Base-by-base conservation (phyloP, 2,113 vertebrate genomes). In the Procavia capensis region DNA sequence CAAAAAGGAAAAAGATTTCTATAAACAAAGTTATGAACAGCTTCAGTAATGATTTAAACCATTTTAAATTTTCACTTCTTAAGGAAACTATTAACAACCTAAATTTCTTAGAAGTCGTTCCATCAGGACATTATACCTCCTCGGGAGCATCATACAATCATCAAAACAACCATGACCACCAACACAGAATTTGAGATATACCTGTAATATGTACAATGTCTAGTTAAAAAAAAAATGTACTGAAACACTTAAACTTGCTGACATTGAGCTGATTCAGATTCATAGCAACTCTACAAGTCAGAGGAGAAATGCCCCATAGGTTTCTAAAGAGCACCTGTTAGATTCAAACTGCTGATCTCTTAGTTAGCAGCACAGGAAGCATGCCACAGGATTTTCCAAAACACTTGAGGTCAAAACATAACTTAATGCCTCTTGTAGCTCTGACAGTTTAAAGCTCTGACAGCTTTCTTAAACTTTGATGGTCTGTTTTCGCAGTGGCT, bases 341-440 rank as follows among this genome's bases (percentile, higher is more conserved):
- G n/a, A n/a, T n/a, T n/a, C n/a, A n/a, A n/a, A n/a, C n/a, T n/a
- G n/a, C n/a, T n/a, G n/a, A n/a, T n/a, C n/a, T n/a, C n/a, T n/a
- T n/a, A n/a, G n/a, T n/a, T n/a, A n/a, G n/a, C n/a, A n/a, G n/a
- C n/a, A n/a, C n/a, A n/a, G n/a, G n/a, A n/a, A n/a, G n/a, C n/a
- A n/a, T n/a, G n/a, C n/a, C n/a, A n/a, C n/a, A n/a, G n/a, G n/a
- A n/a, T n/a, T n/a, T n/a, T n/a, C n/a, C n/a, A n/a, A n/a, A n/a
- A n/a, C n/a, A n/a, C n/a, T 72, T 41, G 57, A 78, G 31, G 50
- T 85, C 50, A 85, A 79, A 90, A 90, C 11, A 70, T 90, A 85
- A 79, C 72, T 61, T 80, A 81, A 45, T 64, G 63, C 63, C 7
- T 68, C 27, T 29, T 72, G 27, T 9, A 74, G 54, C 66, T 72